Evolutionary conservation across 2,113 vertebrate genomes (phyloP), one percentile per base, ranked within the genome.

Genomic region (Octodon degus): DNA sequence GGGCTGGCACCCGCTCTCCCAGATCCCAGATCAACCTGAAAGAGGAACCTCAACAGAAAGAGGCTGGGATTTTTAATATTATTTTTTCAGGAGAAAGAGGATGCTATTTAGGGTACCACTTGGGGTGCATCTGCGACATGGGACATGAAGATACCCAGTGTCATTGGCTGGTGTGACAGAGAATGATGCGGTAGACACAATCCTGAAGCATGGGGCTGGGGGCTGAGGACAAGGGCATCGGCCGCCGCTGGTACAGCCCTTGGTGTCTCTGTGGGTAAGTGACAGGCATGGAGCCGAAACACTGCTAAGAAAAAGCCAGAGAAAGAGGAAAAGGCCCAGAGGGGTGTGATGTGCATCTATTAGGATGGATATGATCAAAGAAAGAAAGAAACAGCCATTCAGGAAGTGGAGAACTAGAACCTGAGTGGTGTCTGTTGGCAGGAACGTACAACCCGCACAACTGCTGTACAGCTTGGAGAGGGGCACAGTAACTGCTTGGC

Each of bases 221-320:
- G 1, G 1, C 30, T 0, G 22, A 53, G 6, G 0, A 0, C 3
- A 1, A 13, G 11, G 0, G 17, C 67, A 0, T 2, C 1, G 1
- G 11, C 17, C 5, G 37, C 50, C 0, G 0, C n/a, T 0, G 2
- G 1, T 19, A 58, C 58, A 34, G 77, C 85, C 14, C 3, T 7
- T 0, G 25, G 0, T 5, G 43, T 43, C 94, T 19, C 89, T 13
- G 60, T 9, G 19, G 17, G 4, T 3, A 37, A 58, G 79, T 19
- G 0, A 1, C 9, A 4, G 4, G 43, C 20, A 5, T 2, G 7
- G 27, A 37, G 63, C 27, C 16, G 22, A 19, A 34, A 50, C 12
- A 13, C 0, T 6, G 67, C 17, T 2, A 1, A 67, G 24, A 65
- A 37, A 40, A 34, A 67, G 32, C 30, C 6, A 2, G 76, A 79